Base-by-base conservation (phyloP, 92 coral and sea anemone species). In the Virgularia gustaviana region DNA sequence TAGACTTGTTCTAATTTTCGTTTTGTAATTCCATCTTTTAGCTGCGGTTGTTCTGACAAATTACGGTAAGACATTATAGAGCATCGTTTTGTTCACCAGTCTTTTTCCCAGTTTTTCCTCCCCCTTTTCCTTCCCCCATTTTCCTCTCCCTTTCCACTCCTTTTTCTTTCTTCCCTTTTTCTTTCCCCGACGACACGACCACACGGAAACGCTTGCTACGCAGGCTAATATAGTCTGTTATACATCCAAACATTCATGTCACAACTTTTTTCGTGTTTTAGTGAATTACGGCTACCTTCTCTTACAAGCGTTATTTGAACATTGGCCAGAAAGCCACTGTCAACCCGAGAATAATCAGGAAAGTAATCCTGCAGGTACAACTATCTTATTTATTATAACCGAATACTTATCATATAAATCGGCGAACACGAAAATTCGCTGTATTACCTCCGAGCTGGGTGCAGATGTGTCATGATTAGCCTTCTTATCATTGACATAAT, bases 221-320 rank as follows among this genome's bases (percentile, higher is more conserved):
- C n/a, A n/a, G n/a, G n/a, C n/a, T n/a, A n/a, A n/a, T n/a, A n/a
- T n/a, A n/a, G n/a, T n/a, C n/a, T n/a, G n/a, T n/a, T n/a, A n/a
- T n/a, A n/a, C n/a, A n/a, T n/a, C n/a, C 9, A 57, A 23, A 27
- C 9, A 6, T 24, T 41, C 20, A 43, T 55, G 2, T 10, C 44
- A 34, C n/a, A 23, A 8, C 31, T 24, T 53, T 18, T 61, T 45
- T 34, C 49, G 43, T 55, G 29, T 6, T 22, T 4, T 36, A 87
- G 97, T 91, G 53, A 91, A 91, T 60, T 91, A 88, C 72, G 97
- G 97, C 16, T 86, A 83, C 34, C 47, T 91, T 6, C 73, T 91
- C 25, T 75, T 91, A 22, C 97, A 91, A 83, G 95, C 97, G 0
- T 62, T 91, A 36, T 72, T 91, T 42, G 95, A 91, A 49, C 76